phyloP scores from a whole-genome alignment of 53 echinoderm and acorn worm genomes.

The Pentamera pediparva region DNA sequence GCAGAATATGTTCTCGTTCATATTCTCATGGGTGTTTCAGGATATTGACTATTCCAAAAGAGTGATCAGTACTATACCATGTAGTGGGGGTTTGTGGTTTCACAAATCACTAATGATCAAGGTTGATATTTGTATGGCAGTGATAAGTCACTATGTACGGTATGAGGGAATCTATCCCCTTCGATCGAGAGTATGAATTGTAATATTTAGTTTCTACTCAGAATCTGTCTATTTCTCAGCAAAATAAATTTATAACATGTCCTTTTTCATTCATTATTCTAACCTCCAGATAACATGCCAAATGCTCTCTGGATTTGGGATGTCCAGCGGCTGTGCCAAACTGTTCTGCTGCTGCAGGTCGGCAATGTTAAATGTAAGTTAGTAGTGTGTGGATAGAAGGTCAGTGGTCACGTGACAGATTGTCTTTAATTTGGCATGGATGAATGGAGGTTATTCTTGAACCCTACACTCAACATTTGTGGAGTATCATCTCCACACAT shows the following conservation, averaged over 20 bases:
- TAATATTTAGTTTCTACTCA: background rate
- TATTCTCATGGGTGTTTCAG: no score
- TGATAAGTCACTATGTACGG: background rate
- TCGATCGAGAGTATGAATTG: background rate
- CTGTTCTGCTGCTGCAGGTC: conserved; percentile 74
- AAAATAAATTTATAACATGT: background rate
- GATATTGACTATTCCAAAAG: no score
- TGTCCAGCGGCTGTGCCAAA: conserved; percentile 71
- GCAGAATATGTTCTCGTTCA: no score
- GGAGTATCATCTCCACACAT: no score
- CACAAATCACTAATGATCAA: background rate
- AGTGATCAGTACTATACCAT: no score
- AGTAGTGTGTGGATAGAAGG: background rate
- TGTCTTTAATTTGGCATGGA: no score
- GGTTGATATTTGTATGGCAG: background rate
- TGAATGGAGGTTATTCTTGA: no score
- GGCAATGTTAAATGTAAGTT: conserved; percentile 75
- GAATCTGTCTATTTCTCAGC: no score
- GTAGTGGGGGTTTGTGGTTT: background rate
- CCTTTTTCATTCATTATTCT: background rate
- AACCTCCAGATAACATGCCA: conserved; percentile 86
- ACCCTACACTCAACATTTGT: no score
- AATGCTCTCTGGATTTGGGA: conserved; percentile 99
- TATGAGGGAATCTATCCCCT: no score
- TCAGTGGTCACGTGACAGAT: no score